Base-by-base conservation (phyloP, 30 jellyfish, hydroid and myxozoan genomes). In the Pseudorhiza aurosa region DNA sequence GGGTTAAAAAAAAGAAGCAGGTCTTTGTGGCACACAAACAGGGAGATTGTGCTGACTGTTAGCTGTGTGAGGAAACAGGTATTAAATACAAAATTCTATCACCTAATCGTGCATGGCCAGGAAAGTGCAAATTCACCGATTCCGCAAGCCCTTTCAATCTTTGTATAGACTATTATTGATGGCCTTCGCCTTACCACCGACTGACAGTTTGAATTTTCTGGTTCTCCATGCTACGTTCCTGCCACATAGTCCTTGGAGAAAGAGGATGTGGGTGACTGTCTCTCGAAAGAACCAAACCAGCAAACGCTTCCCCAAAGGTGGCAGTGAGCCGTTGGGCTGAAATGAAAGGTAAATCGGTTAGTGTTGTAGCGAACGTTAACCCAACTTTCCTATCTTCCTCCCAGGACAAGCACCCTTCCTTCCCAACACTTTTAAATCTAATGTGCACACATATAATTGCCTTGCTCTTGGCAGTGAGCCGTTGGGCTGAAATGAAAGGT, bases 241-340 rank as follows among this genome's bases (percentile, higher is more conserved):
- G 12, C 95, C 97, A 53, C 49, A 93, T 15, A 80, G 70, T 1
- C 96, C 97, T 85, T 82, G 95, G 8, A 81, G 71, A 49, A 30
- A 93, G 1, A 93, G 29, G 47, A 58, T n/a, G 63, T 83, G 89
- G 9, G 99, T 93, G 63, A 25, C 51, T 1, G 88, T 45, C 58
- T 93, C 99, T 39, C 99, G 97, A 60, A 87, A 71, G 11, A 93
- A 62, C 99, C 99, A 93, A 8, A 95, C 97, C 42, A 64, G 21
- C 55, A 65, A 56, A 12, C 93, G 86, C 81, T 67, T 59, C 77
- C 51, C 58, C 46, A 83, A 58, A 19, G 97, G 71, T 28, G 97
- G 98, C 80, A 92, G 56, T 4, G 82, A 6, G 0, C 87, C 88
- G 68, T 77, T 68, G 12, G 88, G 88, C 96, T 77, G 55, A 51